phyloP scores from a whole-genome alignment of 2,113 vertebrate genomes.

The Uria aalge region DNA sequence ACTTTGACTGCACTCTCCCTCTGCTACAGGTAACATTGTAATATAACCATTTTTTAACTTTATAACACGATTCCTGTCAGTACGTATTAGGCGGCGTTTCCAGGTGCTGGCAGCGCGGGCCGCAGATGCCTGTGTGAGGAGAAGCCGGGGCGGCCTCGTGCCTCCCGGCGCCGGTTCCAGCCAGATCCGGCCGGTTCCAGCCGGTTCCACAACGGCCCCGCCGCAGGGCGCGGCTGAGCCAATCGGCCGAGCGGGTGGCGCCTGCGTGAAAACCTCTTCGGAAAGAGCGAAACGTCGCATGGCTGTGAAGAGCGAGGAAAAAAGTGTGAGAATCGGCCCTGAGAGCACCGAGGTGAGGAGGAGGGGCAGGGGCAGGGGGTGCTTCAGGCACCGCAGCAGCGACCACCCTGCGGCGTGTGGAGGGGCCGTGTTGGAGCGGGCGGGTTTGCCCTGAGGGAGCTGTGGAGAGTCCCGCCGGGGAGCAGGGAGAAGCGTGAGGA shows the following conservation, averaged over 20 bases:
- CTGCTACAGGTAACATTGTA: not conserved
- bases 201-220: fast-evolving
- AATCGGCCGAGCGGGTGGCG: fast-evolving
- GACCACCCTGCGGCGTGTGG: not conserved
- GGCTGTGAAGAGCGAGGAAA: not conserved
- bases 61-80: not conserved
- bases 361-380: not conserved
- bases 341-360: not conserved
- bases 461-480: not conserved
- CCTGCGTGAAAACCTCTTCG: too few relatives aligned
- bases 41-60: not conserved
- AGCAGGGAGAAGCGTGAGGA: not conserved
- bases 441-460: not conserved
- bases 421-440: not conserved
- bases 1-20: not conserved
- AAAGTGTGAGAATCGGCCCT: not conserved
- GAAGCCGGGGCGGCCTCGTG: fast-evolving
- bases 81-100: fast-evolving
- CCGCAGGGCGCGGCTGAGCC: fast-evolving
- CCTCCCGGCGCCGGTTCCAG: fast-evolving
- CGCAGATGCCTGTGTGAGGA: not conserved
- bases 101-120: too few relatives aligned
- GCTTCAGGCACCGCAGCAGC: fast-evolving
- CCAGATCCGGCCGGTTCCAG: too few relatives aligned
- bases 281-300: not conserved